phyloP scores from a whole-genome alignment of 2,888 invertebrate genomes.

The Epiblema foenella region DNA sequence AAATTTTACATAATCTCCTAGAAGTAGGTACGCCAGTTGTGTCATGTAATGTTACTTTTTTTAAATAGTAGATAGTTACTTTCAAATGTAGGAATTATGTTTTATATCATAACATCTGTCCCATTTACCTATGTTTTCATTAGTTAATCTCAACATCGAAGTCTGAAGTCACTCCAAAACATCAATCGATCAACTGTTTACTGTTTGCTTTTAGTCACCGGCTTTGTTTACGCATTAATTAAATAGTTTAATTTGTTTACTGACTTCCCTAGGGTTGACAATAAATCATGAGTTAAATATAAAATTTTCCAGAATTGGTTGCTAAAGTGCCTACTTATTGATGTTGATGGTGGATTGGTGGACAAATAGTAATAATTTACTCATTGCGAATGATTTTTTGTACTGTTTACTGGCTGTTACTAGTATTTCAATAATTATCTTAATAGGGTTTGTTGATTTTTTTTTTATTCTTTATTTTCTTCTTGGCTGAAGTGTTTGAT shows the following conservation, averaged over 20 bases:
- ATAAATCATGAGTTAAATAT: not conserved
- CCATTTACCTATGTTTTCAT: constrained; percentile 12
- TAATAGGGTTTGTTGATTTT: not conserved
- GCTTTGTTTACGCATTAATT: constrained; percentile 72
- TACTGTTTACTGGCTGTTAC: not conserved
- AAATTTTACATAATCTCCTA: too few relatives aligned
- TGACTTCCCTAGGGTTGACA: constrained; percentile 24
- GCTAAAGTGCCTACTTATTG: too few relatives aligned
- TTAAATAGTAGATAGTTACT: not conserved
- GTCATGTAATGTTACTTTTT: too few relatives aligned
- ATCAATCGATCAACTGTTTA: constrained; percentile 34
- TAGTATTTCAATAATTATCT: not conserved
- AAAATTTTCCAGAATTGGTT: too few relatives aligned
- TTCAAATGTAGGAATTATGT: not conserved
- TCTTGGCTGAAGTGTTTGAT: not conserved
- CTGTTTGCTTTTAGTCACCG: constrained; percentile 51
- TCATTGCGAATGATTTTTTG: not conserved
- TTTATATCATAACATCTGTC: not conserved
- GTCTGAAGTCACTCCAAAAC: constrained; percentile 34
- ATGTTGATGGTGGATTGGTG: too few relatives aligned
- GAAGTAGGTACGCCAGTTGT: too few relatives aligned
- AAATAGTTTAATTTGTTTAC: constrained; percentile 57
- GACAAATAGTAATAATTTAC: too few relatives aligned
- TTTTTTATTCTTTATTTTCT: not conserved
- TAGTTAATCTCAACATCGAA: constrained; percentile 29